A percentile compares a stretch with the other conserved stretches of the same genome.
These are phyloP conservation scores for Leucophenga maculata DNA, from an alignment of 2,888 invertebrate genomes.

Conservation along the genomic window DNA sequence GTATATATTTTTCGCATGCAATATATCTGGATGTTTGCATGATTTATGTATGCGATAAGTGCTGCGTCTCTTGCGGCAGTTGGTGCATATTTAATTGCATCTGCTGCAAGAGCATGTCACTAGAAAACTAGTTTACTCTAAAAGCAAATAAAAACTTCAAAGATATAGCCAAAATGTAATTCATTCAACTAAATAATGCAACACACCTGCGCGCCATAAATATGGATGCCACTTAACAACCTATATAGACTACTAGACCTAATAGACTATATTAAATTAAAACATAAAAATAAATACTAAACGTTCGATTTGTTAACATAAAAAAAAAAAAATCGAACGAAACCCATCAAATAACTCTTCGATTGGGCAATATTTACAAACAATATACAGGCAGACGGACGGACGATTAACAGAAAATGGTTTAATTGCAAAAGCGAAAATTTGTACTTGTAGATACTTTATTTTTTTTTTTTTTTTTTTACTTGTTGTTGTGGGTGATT, in stretches of 20 bases:
- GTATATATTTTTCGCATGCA: neutral
- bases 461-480: too few relatives aligned
- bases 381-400: neutral
- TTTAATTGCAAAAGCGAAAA: constrained; percentile 18
- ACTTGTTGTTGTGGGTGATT: constrained; percentile 17
- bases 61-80: neutral
- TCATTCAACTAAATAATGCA: neutral
- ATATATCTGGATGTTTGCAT: constrained; percentile 2
- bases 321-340: neutral
- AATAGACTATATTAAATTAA: constrained; percentile 6
- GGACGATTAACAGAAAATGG: neutral
- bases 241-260: neutral
- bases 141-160: too few relatives aligned
- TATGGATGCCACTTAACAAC: neutral
- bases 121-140: too few relatives aligned
- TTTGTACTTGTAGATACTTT: constrained; percentile 17
- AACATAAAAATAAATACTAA: constrained; percentile 18
- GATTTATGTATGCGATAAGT: constrained; percentile 11
- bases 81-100: constrained; percentile 14
- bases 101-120: neutral
- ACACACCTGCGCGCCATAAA: neutral
- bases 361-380: constrained; percentile 19
- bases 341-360: neutral
- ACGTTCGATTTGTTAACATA: constrained; percentile 12
- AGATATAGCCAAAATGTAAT: too few relatives aligned